Evolutionary conservation across 1,140 invertebrate genomes (phyloP), one percentile per base, ranked within the genome.

Genomic region (Drosophila varians): DNA sequence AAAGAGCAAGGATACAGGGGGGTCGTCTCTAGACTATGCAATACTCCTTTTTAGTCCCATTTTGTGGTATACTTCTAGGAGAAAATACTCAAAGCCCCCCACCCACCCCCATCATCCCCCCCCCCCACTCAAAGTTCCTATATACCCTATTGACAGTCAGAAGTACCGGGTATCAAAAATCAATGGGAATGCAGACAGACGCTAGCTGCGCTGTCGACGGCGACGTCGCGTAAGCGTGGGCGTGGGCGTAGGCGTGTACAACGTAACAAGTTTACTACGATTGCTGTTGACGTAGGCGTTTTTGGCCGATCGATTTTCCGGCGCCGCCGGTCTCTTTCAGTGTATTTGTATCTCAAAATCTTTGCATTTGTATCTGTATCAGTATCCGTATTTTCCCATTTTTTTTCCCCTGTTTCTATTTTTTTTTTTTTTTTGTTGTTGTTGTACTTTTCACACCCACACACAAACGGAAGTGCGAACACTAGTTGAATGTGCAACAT

Each of bases 241-340:
- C n/a, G n/a, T n/a, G n/a, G n/a, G n/a, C n/a, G n/a, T 46, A 36
- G 45, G 47, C 38, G 47, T 51, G 51, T 25, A 38, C 49, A 74
- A 78, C 56, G 62, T 47, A 62, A 70, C 73, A 65, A 79, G 77
- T 73, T 76, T 84, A 87, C 77, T 84, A 84, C 82, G 82, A 76
- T 84, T 80, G 58, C 77, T 87, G 82, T 87, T 87, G 82, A 87
- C 82, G 82, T 87, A 87, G 82, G 83, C 83, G 62, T 66, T 65
- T 46, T 36, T 31, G n/a, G 16, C 14, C 23, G 83, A 84, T 84
- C 79, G 79, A 84, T 84, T 86, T 77, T 79, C 49, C 28, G 38
- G 14, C 38, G 38, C 14, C 38, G 38, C 14, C 16, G 55, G 16
- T 26, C 18, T 26, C 38, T 28, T 28, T 28, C 25, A 42, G 38